Evolutionary conservation across 2,888 invertebrate genomes (phyloP).

Genomic region (Hypolimnas misippus): DNA sequence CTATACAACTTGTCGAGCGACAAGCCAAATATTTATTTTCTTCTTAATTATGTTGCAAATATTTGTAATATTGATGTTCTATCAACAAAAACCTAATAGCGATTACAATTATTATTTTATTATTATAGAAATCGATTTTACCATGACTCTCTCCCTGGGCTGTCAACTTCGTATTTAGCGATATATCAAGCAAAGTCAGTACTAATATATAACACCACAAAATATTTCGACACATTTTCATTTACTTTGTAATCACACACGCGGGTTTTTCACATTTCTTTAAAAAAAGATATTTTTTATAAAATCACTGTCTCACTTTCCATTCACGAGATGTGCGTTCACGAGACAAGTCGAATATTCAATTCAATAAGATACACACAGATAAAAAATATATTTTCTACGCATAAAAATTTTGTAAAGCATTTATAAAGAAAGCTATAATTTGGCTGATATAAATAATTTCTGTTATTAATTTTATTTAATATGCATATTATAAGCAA

Average conservation of each 20-base stretch:
- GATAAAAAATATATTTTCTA: conserved; percentile 21
- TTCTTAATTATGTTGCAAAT: background rate
- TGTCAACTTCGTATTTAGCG: conserved; percentile 87
- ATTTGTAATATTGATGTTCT: conserved; percentile 2
- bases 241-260: conserved; percentile 52
- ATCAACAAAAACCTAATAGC: background rate
- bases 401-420: conserved; percentile 5
- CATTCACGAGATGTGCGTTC: conserved; percentile 42
- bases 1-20: conserved; percentile 26
- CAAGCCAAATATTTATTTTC: conserved; percentile 34
- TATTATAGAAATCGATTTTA: conserved; percentile 77
- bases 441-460: too few relatives aligned
- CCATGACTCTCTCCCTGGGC: conserved; percentile 90
- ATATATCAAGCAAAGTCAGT: conserved; percentile 87
- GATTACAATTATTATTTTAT: conserved; percentile 8
- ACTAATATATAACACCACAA: conserved; percentile 87
- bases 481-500: background rate
- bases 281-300: conserved; percentile 52
- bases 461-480: background rate
- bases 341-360: conserved; percentile 33
- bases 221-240: conserved; percentile 82
- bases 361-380: conserved; percentile 29
- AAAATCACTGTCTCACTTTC: conserved; percentile 42
- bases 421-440: conserved; percentile 14
- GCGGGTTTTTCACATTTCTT: conserved; percentile 73